Base-by-base conservation (phyloP, 2,888 invertebrate species). In the Amblyjoppa proteus region DNA sequence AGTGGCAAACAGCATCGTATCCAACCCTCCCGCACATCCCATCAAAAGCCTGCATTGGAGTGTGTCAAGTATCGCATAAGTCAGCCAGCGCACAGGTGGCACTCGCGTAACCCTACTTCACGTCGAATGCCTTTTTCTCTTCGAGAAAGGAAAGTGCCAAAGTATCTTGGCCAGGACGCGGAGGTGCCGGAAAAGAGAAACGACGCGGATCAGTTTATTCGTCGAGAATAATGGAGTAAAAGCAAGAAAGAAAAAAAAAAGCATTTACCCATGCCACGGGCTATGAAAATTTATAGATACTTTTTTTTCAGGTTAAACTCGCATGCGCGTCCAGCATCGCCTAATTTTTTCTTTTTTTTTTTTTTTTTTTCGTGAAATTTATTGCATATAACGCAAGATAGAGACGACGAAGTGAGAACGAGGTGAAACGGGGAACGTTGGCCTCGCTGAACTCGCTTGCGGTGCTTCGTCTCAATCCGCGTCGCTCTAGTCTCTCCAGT, bases 41-140 rank as follows among this genome's bases (percentile, higher is more conserved):
- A 2, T 49, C 49, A 38, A 13, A 53, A 5, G 34, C 38, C 73
- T 69, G 20, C 73, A 25, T 56, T 88, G 88, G 90, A 91, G 90
- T 92, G 91, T 92, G 92, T 92, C 92, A 92, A 92, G 93, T 92
- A 89, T 92, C 91, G 86, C 90, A 90, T 91, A 92, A 92, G 91
- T 92, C 91, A 91, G 88, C 84, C 28, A 34, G 49, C 76, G 41
- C 70, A 38, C 71, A 58, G 28, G 45, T 71, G 71, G 49, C 71
- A 77, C 84, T 77, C 64, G 75, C 75, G 13, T 51, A 64, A 75
- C 64, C 25, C 64, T 49, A 51, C 49, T 64, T 51, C 31, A 20
- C n/a, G 13, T 64, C 64, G 75, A 64, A 75, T 75, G 45, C 16
- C 69, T 45, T 70, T 78, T 58, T n/a, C 20, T 3, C 28, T n/a